Evolutionary conservation across 1,140 invertebrate genomes (phyloP), one percentile per base, ranked within the genome.

Genomic region (Micrasema longulum): DNA sequence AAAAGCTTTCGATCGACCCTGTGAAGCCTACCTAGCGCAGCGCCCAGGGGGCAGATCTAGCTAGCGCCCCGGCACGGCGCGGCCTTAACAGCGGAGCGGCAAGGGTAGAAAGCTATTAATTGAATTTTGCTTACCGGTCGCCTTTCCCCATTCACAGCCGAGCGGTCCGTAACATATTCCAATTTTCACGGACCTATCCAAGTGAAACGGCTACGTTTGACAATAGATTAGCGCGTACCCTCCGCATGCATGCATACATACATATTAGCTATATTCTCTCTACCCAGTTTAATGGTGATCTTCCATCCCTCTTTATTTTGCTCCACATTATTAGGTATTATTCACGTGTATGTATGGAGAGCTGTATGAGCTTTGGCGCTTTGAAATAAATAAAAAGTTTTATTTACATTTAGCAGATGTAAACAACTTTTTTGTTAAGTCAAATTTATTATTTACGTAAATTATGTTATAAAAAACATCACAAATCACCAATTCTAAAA

Each of bases 191-290:
- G 66, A 50, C 74, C 64, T 76, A 76, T 76, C 74, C 55, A 72
- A 76, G 60, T 72, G 74, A 66, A 55, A 76, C 74, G 73, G 69
- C 72, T 72, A 72, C 73, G 73, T 75, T 75, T 75, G 73, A 75
- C 69, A 75, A 75, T 70, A 69, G 71, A 75, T 75, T 75, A 72
- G 50, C 73, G 66, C 69, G 35, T 63, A 45, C 62, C 60, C 53
- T 64, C 45, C 36, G 57, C 48, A 69, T n/a, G n/a, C n/a, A n/a
- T n/a, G n/a, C n/a, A n/a, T n/a, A n/a, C n/a, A n/a, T n/a, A n/a
- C n/a, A n/a, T n/a, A n/a, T n/a, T n/a, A n/a, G n/a, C n/a, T n/a
- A n/a, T 41, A 31, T 41, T 45, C 12, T 4, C 26, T 11, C 10
- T 26, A 20, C 50, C 12, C 18, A 45, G 10, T 11, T 11, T 48